Base-by-base conservation (phyloP, 37 sponge, comb jelly and placozoan genomes). In the Chondrosia reniformis region DNA sequence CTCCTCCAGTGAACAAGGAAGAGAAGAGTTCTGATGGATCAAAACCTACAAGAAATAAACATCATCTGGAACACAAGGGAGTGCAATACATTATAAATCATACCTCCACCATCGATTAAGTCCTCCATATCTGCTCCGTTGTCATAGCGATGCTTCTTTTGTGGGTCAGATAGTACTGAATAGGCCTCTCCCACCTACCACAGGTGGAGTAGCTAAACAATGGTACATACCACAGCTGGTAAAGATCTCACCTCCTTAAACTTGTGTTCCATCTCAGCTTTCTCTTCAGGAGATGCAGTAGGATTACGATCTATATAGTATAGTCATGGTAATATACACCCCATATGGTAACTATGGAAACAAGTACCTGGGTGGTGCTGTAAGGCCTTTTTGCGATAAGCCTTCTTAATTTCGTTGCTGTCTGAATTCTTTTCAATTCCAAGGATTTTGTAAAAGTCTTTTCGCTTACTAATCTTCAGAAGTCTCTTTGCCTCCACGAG, bases 401-500 rank as follows among this genome's bases (percentile, higher is more conserved):
- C 94, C 43, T 89, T 86, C 94, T 95, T 99, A 54, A 99, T 95
- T 57, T 99, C 94, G n/a, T 84, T 84, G 17, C 84, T 83, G n/a
- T 83, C 81, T 2, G 94, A 94, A 56, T 56, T 55, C 46, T 58
- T 80, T 12, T 57, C 75, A 25, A 95, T 80, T 4, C 83, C 92
- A 2, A 99, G 86, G 33, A 99, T 86, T 71, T 95, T 99, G 83
- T 99, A 99, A 67, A 93, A 99, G 77, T 99, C 94, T 52, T 99
- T 99, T n/a, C 99, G 75, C 75, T 99, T 86, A 74, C 87, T 82
- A 46, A 95, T 74, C 56, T 99, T 95, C 58, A 89, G 84, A 39
- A 67, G 74, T 55, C 46, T 63, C 43, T 88, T 88, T 5, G 88
- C 93, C 22, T 91, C 87, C 17, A 69, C 17, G 3, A 91, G 75